Evolutionary conservation across 2,797 vertebrate species (phyloP).

Genomic region (Anisognathus igniventris): DNA sequence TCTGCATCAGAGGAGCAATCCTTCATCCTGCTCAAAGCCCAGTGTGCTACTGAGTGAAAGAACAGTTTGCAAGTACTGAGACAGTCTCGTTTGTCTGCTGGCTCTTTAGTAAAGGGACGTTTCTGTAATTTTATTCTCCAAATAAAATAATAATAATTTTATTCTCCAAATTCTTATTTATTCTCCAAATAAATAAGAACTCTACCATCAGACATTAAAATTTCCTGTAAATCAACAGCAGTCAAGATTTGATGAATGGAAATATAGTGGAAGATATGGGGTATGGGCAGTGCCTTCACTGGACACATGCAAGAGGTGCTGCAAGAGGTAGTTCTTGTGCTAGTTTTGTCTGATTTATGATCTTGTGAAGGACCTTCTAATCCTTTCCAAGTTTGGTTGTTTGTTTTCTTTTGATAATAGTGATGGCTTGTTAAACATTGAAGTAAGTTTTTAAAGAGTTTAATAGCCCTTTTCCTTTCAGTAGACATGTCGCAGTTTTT

Average conservation of each 20-base stretch:
- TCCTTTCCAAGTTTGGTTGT: neutral
- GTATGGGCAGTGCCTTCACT: neutral
- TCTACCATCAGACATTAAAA: neutral
- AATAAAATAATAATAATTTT: neutral
- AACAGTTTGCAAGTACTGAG: neutral
- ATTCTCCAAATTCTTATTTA: neutral
- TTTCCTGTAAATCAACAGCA: neutral
- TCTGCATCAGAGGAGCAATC: neutral
- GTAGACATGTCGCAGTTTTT: neutral
- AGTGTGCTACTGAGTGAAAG: neutral
- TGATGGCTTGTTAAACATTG: neutral
- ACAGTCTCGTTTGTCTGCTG: neutral
- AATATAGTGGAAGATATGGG: neutral
- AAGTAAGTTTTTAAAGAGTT: neutral
- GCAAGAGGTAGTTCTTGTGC: neutral
- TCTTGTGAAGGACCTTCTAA: neutral
- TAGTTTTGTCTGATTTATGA: neutral
- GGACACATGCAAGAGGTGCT: neutral
- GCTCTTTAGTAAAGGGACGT: neutral
- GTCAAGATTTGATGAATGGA: neutral
- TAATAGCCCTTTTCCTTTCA: neutral
- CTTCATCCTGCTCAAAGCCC: neutral
- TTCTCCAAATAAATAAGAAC: neutral
- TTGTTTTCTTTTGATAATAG: neutral
- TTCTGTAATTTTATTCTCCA: neutral